These are phyloP conservation scores for Blastobasis lacticolella DNA, from an alignment of 2,888 invertebrate species.

Conservation along the genomic window DNA sequence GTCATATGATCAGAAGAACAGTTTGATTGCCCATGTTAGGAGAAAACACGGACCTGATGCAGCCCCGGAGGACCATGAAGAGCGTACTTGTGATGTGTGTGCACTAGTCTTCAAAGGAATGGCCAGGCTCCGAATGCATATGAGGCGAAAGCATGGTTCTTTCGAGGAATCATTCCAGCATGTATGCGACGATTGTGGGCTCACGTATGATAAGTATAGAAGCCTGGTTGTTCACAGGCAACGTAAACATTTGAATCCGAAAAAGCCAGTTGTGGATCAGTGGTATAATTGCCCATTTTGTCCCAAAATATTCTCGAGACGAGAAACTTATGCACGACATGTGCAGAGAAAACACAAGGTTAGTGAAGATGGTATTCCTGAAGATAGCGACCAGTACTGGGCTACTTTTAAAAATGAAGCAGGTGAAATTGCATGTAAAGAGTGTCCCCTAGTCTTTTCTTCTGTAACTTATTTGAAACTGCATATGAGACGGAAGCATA, in stretches of 20 bases:
- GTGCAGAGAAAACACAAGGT: conserved; percentile 57
- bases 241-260: conserved; percentile 42
- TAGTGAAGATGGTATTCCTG: conserved; percentile 30
- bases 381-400: conserved; percentile 21
- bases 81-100: conserved; percentile 55
- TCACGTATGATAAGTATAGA: conserved; percentile 57
- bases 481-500: conserved; percentile 62
- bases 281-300: conserved; percentile 60
- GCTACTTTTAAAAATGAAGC: conserved; percentile 36
- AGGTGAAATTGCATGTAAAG: conserved; percentile 52
- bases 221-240: conserved; percentile 55
- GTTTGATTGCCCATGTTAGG: conserved; percentile 53
- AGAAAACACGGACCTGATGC: conserved; percentile 54
- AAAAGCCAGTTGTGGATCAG: conserved; percentile 34
- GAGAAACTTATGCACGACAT: conserved; percentile 59
- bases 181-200: conserved; percentile 48
- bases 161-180: conserved; percentile 53
- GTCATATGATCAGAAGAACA: conserved; percentile 58
- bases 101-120: conserved; percentile 59
- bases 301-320: conserved; percentile 46
- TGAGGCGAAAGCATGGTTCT: conserved; percentile 55
- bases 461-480: conserved; percentile 51
- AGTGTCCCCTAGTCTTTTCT: conserved; percentile 57
- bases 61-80: conserved; percentile 39
- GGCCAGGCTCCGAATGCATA: conserved; percentile 54